Evolutionary conservation across 2,797 vertebrate species (phyloP).

Genomic region (Anas flavirostris): DNA sequence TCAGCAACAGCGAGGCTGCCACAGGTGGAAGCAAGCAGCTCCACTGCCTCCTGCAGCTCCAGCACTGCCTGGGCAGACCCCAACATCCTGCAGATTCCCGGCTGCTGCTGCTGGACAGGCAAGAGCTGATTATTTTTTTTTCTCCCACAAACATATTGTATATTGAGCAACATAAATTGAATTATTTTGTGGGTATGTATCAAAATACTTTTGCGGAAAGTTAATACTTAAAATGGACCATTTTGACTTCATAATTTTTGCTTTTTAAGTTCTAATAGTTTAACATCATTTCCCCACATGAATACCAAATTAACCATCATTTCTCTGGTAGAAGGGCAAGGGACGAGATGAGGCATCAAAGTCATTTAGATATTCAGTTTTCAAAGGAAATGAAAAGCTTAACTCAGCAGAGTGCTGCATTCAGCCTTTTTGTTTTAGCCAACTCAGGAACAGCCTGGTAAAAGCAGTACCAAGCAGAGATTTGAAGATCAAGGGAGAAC

Average conservation of each 20-base stretch:
- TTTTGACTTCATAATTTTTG: not conserved
- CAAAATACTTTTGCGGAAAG: not conserved
- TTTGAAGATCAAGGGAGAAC: not conserved
- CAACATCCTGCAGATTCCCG: rapidly evolving
- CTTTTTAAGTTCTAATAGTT: not conserved
- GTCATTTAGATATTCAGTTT: not conserved
- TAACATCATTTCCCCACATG: rapidly evolving
- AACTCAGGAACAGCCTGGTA: not conserved
- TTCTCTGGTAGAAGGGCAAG: not conserved
- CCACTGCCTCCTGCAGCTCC: not conserved
- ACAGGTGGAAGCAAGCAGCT: not conserved
- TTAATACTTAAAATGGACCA: rapidly evolving
- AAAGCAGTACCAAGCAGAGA: not conserved
- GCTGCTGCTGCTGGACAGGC: not conserved
- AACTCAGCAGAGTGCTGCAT: not conserved
- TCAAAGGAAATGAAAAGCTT: not conserved
- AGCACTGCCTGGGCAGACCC: not conserved
- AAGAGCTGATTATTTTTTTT: not conserved
- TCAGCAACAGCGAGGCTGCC: not conserved
- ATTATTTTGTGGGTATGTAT: rapidly evolving
- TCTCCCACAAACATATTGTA: not conserved
- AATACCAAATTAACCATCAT: not conserved
- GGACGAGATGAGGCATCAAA: not conserved
- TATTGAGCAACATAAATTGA: not conserved
- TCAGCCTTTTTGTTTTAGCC: not conserved